phyloP scores from a whole-genome alignment of 2,888 invertebrate genomes.

The Smittia sp. region DNA sequence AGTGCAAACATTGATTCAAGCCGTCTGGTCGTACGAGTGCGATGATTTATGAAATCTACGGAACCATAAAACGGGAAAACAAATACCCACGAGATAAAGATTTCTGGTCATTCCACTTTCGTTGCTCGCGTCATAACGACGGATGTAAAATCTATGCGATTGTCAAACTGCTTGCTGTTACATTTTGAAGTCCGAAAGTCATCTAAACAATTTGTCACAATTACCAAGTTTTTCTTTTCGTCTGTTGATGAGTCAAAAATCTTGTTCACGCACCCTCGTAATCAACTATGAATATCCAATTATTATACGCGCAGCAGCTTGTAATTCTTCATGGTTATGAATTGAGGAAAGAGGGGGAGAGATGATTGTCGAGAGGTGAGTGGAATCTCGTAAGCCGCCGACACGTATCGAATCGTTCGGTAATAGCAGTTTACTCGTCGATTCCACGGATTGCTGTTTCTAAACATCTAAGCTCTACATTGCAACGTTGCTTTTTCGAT shows the following conservation, averaged over 20 bases:
- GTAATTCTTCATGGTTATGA: background rate
- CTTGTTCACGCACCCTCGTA: background rate
- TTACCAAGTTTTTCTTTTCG: background rate
- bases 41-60: constrained; percentile 29
- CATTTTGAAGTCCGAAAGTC: too few relatives aligned
- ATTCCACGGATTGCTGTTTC: too few relatives aligned
- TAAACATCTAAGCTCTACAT: too few relatives aligned
- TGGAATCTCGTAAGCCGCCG: too few relatives aligned
- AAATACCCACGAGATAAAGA: constrained; percentile 26
- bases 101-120: constrained; percentile 35
- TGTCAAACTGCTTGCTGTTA: too few relatives aligned
- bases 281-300: background rate
- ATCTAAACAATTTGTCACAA: constrained; percentile 3
- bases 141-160: too few relatives aligned
- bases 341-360: background rate
- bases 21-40: background rate
- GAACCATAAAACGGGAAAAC: constrained; percentile 3
- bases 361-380: too few relatives aligned
- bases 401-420: too few relatives aligned
- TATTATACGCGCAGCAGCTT: background rate
- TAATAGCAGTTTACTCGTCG: too few relatives aligned
- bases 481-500: too few relatives aligned
- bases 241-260: background rate
- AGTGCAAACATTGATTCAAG: constrained; percentile 29
- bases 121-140: too few relatives aligned